These are phyloP conservation scores for Sebastes nivosus DNA, from an alignment of 2,797 vertebrate genomes.

Conservation along the genomic window DNA sequence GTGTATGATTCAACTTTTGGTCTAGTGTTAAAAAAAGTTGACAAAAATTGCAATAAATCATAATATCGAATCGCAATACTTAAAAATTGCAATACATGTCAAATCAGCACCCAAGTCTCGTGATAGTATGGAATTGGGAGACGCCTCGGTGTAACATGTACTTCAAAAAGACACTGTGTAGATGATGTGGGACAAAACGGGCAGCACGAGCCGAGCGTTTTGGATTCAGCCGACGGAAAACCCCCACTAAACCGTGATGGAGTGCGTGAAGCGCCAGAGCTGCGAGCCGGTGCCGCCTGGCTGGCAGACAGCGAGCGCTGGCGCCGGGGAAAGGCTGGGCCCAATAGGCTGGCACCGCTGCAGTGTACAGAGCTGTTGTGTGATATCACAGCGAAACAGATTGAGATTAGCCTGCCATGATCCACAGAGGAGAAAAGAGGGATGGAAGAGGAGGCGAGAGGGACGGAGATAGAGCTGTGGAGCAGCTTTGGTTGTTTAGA, in stretches of 20 bases:
- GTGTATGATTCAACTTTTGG: accelerated
- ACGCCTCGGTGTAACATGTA: background rate
- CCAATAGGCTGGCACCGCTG: slow-evolving; percentile 56
- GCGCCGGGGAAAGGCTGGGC: slow-evolving; percentile 10
- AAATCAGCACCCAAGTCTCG: too few species aligned
- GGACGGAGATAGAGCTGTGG: slow-evolving; percentile 33
- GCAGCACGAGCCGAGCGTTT: slow-evolving; percentile 20
- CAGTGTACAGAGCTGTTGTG: slow-evolving; percentile 59
- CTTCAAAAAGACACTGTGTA: slow-evolving; percentile 11
- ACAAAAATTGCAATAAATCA: too few species aligned
- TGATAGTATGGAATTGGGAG: too few species aligned
- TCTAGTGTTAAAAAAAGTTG: too few species aligned
- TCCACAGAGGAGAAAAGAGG: slow-evolving; percentile 66
- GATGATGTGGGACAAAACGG: background rate
- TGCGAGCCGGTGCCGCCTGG: slow-evolving; percentile 37
- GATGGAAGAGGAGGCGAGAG: slow-evolving; percentile 31
- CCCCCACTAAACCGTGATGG: slow-evolving; percentile 21
- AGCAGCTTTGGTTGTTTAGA: slow-evolving; percentile 34
- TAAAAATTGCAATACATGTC: too few species aligned
- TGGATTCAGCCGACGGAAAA: slow-evolving; percentile 34
- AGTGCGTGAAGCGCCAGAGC: slow-evolving; percentile 24
- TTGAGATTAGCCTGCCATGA: slow-evolving; percentile 77
- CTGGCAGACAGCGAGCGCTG: slow-evolving; percentile 22
- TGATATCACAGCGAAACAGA: slow-evolving; percentile 81
- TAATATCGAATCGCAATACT: too few species aligned